Evolutionary conservation across 2,888 invertebrate genomes (phyloP), one percentile per base, ranked within the genome.

Genomic region (Criorhina ranunculi): DNA sequence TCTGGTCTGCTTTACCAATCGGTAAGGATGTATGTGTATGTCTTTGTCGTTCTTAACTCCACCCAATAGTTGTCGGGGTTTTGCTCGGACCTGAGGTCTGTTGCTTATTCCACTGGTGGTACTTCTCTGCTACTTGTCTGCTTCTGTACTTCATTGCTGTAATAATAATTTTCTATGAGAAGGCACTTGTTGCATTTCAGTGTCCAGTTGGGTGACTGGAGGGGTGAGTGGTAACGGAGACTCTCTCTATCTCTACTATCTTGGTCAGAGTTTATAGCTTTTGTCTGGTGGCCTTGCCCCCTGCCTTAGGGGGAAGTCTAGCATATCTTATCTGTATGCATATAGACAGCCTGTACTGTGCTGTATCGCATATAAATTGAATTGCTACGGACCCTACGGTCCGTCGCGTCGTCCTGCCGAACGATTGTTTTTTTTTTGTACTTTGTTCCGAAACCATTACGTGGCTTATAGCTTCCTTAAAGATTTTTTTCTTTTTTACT

Each of bases 151-250:
- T 66, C 60, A 73, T 44, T 78, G 78, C 62, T 67, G 73, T 83
- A 73, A 69, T 83, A 79, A 83, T 83, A 83, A 83, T 79, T 83
- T 75, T 59, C 64, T 55, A 62, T 19, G 57, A 83, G 83, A 57
- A 83, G 75, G 73, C 67, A 83, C 83, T 83, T 79, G 83, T 83
- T 83, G 83, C 83, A 79, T 62, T 64, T 73, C 24, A 62, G 73
- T 78, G 79, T 83, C 83, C 62, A 49, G 55, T 57, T 62, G 35
- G 35, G 37, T 24, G 46, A 57, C 31, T 40, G 15, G 19, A 55
- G 51, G 31, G 12, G 9, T 5, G 37, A 17, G 15, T 40, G 15
- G 19, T 40, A 40, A 46, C 9, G 44, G 70, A 37, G 62, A 29
- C 59, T 60, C n/a, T n/a, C n/a, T n/a, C n/a, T n/a, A n/a, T n/a